Base-by-base conservation (phyloP, 2,888 invertebrate genomes). In the Eupithecia vulgata region DNA sequence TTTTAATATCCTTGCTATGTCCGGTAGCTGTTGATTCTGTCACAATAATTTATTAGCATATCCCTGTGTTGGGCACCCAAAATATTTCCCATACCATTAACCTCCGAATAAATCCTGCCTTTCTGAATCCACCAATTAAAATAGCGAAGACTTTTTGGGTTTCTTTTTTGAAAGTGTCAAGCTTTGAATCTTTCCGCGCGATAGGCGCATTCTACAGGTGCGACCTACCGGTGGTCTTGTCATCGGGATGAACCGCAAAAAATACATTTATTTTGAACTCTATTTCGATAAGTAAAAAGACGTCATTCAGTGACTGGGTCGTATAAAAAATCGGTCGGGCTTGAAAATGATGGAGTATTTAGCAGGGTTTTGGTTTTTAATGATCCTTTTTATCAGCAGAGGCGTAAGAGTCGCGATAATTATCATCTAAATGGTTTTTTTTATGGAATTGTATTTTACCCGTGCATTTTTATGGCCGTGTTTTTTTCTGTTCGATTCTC, bases 121-220 rank as follows among this genome's bases (percentile, higher is more conserved):
- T 90, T 90, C 85, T 84, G 85, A 84, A 79, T 81, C 87, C 88
- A 85, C 81, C 92, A 93, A 93, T 94, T 94, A 94, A 94, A 93
- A 93, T 93, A 91, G 87, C 90, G 87, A 86, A 78, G 85, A 79
- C 87, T 86, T 88, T 88, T 89, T 86, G 83, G 79, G 81, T 80
- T 64, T 75, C 84, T 86, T 82, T 81, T 83, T 81, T 84, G 87
- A 88, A 90, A 90, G 89, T 88, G 88, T 88, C 83, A 84, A 84
- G 81, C 90, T 91, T 93, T 93, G 92, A 92, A 94, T 94, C 94
- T 93, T 86, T 86, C 82, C 85, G 83, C 81, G 87, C 85, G 94
- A 93, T 94, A 93, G 89, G 84, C 78, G 81, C 89, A 90, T 91
- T 91, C 91, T 91, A 92, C 91, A 92, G 93, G 92, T 93, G 93